A percentile compares a stretch with the other conserved stretches of the same genome.
Conservation (phyloP, 2,113 vertebrate genomes). For the Engystomops pustulosus region DNA sequence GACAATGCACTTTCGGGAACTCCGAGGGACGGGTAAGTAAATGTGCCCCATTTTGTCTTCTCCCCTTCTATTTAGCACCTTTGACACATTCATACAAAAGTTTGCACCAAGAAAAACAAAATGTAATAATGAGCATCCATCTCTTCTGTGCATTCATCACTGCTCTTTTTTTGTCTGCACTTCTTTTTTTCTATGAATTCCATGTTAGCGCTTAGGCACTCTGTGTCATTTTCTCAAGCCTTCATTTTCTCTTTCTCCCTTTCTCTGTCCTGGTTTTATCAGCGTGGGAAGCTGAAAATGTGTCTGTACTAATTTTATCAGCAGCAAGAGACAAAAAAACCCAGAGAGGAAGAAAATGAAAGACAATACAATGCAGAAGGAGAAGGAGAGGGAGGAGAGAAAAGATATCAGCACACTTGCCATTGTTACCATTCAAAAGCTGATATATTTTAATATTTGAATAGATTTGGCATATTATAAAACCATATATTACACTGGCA, state of each 20-base stretch:
- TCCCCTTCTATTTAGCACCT: not conserved
- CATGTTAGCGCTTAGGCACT: not conserved
- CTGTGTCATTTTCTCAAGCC: slow-evolving; percentile 1
- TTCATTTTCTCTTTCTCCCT: slow-evolving; percentile 9
- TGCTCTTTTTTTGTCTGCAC: not conserved
- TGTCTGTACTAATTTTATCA: slow-evolving; percentile 52
- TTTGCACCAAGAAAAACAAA: not conserved
- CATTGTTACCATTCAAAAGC: not conserved
- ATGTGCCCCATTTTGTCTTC: too few relatives aligned
- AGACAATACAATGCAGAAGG: slow-evolving; percentile 2
- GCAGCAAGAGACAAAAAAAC: slow-evolving; percentile 23
- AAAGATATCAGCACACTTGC: not conserved
- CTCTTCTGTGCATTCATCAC: not conserved
- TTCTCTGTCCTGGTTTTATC: slow-evolving; percentile 25
- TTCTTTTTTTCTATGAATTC: slow-evolving; percentile 1
- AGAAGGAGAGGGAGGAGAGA: not conserved
- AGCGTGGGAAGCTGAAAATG: slow-evolving; percentile 46
- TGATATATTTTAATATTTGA: not conserved
- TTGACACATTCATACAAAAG: not conserved
- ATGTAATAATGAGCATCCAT: not conserved
- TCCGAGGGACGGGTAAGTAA: too few relatives aligned
- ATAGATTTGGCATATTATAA: not conserved
- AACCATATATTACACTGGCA: not conserved
- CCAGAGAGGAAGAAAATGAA: not conserved
- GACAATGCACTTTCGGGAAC: too few relatives aligned